Evolutionary conservation across 2,888 invertebrate species (phyloP).

Genomic region (Cylindroiulus punctatus): DNA sequence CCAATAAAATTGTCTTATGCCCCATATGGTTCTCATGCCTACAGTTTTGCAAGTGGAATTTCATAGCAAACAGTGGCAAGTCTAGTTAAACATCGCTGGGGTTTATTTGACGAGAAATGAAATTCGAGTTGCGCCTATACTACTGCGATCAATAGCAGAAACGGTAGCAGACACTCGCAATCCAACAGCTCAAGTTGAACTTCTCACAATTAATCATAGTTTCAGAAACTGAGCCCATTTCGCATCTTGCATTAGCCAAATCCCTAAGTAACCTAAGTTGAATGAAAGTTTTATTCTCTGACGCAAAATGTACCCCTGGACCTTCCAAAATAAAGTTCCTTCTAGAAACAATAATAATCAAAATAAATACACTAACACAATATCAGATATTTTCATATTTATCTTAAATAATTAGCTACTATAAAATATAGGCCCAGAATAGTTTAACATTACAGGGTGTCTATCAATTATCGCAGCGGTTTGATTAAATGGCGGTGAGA

Average conservation of each 20-base stretch:
- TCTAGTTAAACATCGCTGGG: not conserved
- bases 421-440: no score
- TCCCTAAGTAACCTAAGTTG: not conserved
- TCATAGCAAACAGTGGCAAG: conserved; percentile 20
- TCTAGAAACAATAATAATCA: no score
- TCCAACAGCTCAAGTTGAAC: not conserved
- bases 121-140: not conserved
- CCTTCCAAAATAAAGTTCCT: no score
- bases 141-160: conserved; percentile 18
- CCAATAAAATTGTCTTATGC: not conserved
- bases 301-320: no score
- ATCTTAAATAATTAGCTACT: no score
- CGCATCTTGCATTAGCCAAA: not conserved
- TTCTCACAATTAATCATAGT: not conserved
- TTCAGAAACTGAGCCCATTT: conserved; percentile 5
- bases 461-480: no score
- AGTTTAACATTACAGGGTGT: no score
- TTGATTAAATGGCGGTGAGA: no score
- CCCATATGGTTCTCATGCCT: not conserved
- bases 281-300: not conserved
- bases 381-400: no score
- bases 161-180: not conserved
- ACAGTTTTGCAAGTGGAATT: not conserved
- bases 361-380: no score
- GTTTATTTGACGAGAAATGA: conserved; percentile 17